These are phyloP conservation scores for Calyptommatus sinebrachiatus DNA, from an alignment of 2,113 vertebrate species.

Conservation along the genomic window DNA sequence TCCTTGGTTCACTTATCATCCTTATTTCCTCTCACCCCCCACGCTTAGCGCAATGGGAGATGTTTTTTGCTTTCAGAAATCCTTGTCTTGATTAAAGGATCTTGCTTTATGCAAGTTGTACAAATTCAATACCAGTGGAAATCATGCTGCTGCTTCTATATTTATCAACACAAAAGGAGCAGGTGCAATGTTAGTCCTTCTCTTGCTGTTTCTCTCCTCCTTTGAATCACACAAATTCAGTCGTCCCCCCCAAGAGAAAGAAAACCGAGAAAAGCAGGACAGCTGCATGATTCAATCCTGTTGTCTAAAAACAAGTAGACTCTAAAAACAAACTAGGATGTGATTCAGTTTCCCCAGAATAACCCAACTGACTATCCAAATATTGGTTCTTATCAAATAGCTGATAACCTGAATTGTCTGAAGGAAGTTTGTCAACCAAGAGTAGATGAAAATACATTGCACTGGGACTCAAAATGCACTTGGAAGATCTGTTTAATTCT, in stretches of 20 bases:
- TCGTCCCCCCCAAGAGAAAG: neutral
- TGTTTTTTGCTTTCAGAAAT: slow-evolving; percentile 26
- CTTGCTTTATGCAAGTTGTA: slow-evolving; percentile 29
- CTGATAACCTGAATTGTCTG: neutral
- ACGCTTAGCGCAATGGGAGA: neutral
- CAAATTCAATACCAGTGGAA: slow-evolving; percentile 3
- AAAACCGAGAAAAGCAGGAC: slow-evolving; percentile 5
- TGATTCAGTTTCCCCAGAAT: slow-evolving; percentile 4
- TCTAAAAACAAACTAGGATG: neutral
- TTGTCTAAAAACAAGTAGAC: slow-evolving; percentile 5
- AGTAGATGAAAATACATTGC: neutral
- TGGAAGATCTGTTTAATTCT: no score
- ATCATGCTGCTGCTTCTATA: slow-evolving; percentile 2
- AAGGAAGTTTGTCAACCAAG: neutral
- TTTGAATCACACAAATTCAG: slow-evolving; percentile 15
- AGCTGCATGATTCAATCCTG: neutral
- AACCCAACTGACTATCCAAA: neutral
- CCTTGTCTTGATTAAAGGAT: slow-evolving; percentile 22
- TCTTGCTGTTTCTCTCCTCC: slow-evolving; percentile 6
- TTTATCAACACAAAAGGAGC: slow-evolving; percentile 35
- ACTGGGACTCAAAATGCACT: no score
- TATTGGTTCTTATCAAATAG: neutral
- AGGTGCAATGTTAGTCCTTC: slow-evolving; percentile 17
- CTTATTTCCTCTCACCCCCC: neutral
- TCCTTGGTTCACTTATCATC: slow-evolving; percentile 1